A percentile compares a stretch with the other conserved stretches of the same genome.
phyloP scores from a whole-genome alignment of 2,113 vertebrate species.

The Speoplatyrhinus poulsoni region DNA sequence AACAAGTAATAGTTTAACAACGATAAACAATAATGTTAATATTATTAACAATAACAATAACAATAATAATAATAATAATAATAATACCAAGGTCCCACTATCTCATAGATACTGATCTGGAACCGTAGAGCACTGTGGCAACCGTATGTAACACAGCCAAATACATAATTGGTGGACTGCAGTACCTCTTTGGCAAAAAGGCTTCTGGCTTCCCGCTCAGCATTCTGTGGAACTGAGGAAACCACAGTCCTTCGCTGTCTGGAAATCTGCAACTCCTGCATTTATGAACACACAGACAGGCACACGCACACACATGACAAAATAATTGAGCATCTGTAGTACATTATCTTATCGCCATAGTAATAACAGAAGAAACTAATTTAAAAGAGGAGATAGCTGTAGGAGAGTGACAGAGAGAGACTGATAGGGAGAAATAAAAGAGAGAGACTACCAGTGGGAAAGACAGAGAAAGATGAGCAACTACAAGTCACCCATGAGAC shows the following conservation, averaged over 20 bases:
- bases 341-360: not conserved
- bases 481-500: not conserved
- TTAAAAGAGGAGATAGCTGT: not conserved
- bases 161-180: not conserved
- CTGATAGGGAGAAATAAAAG: not conserved
- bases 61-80: no score
- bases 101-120: no score
- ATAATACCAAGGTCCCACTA: no score
- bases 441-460: not conserved
- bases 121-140: no score
- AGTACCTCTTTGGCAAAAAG: slow-evolving; percentile 95
- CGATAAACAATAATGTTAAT: not conserved
- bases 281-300: not conserved
- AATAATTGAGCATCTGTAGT: not conserved
- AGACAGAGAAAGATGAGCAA: not conserved
- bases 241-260: slow-evolving; percentile 87
- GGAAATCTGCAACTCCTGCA: slow-evolving; percentile 83
- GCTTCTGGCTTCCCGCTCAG: slow-evolving; percentile 87
- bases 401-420: not conserved
- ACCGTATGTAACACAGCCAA: not conserved
- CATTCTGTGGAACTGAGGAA: slow-evolving; percentile 90
- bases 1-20: not conserved
- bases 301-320: not conserved
- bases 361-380: not conserved
- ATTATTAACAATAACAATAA: no score